These are phyloP conservation scores for Paedocypris sp. DNA, from an alignment of 2,113 vertebrate genomes.

Conservation along the genomic window DNA sequence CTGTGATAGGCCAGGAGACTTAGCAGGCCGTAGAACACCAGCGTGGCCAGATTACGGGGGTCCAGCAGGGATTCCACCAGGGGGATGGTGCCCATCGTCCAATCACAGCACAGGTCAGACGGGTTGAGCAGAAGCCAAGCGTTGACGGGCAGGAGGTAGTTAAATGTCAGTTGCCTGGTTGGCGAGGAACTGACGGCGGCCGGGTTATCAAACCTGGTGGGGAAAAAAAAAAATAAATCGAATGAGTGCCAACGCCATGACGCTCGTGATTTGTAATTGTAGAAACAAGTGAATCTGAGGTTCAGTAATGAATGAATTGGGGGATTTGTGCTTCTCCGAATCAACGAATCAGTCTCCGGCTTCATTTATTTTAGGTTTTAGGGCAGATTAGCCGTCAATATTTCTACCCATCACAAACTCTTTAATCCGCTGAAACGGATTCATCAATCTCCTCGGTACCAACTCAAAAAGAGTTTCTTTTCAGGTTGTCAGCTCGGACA, in stretches of 20 bases:
- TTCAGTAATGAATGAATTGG: not conserved
- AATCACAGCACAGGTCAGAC: constrained; percentile 93
- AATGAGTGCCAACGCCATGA: not conserved
- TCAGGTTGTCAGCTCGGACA: no score
- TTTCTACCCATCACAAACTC: no score
- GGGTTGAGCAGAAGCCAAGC: constrained; percentile 92
- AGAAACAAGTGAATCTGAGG: no score
- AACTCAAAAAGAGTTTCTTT: no score
- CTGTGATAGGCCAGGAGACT: constrained; percentile 74
- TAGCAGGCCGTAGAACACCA: constrained; percentile 75
- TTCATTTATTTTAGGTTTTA: not conserved
- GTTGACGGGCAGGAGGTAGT: constrained; percentile 94
- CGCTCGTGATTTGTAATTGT: not conserved
- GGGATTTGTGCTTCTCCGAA: not conserved
- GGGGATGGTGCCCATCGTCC: constrained; percentile 98
- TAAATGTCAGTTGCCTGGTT: constrained; percentile 87
- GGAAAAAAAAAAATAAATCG: not conserved
- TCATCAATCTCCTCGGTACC: no score
- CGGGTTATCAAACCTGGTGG: constrained; percentile 91
- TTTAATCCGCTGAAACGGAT: no score
- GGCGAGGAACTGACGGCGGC: constrained; percentile 89
- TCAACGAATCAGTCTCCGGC: not conserved
- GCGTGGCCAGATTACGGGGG: constrained; percentile 78
- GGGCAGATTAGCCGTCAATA: not conserved
- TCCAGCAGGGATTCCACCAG: constrained; percentile 85